phyloP scores from a whole-genome alignment of 2,113 vertebrate genomes.

The Oreochromis niloticus region DNA sequence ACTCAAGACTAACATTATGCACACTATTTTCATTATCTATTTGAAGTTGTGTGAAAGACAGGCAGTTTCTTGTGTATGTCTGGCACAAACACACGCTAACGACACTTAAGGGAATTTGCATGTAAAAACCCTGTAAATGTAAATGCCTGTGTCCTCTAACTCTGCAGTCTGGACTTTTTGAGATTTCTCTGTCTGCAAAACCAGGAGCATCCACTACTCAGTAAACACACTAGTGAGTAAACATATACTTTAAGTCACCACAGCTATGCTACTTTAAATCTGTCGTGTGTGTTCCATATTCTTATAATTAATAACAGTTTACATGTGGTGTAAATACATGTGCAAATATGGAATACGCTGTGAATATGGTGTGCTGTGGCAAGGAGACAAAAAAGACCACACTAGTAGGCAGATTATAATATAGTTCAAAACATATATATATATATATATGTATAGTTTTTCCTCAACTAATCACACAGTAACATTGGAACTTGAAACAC shows the following conservation, averaged over 20 bases:
- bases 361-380: neutral
- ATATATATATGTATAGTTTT: rapidly evolving
- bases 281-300: neutral
- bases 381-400: neutral
- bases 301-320: neutral
- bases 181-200: neutral
- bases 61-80: neutral
- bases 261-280: neutral
- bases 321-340: neutral
- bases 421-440: neutral
- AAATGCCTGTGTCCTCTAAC: neutral
- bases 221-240: neutral
- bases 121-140: neutral
- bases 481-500: neutral
- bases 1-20: neutral
- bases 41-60: slow-evolving; percentile 7
- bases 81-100: neutral
- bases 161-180: neutral
- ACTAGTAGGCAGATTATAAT: neutral
- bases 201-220: neutral
- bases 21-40: neutral
- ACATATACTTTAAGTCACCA: neutral
- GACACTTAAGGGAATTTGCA: neutral
- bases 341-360: neutral
- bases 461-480: neutral